phyloP scores from a whole-genome alignment of 1,140 invertebrate species.

The Caerostris extrusa region DNA sequence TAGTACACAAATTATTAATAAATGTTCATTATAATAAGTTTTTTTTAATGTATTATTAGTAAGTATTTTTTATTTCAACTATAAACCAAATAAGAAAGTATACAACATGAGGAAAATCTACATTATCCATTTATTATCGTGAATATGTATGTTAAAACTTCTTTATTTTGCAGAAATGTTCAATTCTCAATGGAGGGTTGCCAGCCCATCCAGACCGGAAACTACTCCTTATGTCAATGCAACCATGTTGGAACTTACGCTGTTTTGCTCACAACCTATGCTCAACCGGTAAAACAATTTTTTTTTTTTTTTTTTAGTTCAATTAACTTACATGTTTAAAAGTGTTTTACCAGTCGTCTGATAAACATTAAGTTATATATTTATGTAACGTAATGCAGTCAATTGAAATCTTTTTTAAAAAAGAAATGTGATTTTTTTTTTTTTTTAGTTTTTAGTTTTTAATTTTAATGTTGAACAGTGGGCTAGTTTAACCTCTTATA shows the following conservation, averaged over 20 bases:
- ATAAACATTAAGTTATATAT: too few species aligned
- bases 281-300: conserved; percentile 62
- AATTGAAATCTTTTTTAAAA: neutral
- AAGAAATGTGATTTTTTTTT: neutral
- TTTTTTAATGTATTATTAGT: too few species aligned
- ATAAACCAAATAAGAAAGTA: too few species aligned
- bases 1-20: too few species aligned
- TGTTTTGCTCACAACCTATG: conserved; percentile 77
- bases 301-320: neutral
- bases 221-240: conserved; percentile 78
- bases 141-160: neutral
- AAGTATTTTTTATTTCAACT: too few species aligned
- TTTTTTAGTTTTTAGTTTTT: too few species aligned
- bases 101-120: neutral
- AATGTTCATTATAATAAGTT: too few species aligned
- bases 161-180: conserved; percentile 57
- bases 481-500: too few species aligned
- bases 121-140: neutral
- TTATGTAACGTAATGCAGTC: too few species aligned
- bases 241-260: conserved; percentile 77
- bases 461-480: too few species aligned
- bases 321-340: too few species aligned
- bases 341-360: too few species aligned
- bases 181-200: conserved; percentile 78
- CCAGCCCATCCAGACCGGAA: conserved; percentile 67